phyloP scores from a whole-genome alignment of 2,113 vertebrate genomes.

The Lynx canadensis region DNA sequence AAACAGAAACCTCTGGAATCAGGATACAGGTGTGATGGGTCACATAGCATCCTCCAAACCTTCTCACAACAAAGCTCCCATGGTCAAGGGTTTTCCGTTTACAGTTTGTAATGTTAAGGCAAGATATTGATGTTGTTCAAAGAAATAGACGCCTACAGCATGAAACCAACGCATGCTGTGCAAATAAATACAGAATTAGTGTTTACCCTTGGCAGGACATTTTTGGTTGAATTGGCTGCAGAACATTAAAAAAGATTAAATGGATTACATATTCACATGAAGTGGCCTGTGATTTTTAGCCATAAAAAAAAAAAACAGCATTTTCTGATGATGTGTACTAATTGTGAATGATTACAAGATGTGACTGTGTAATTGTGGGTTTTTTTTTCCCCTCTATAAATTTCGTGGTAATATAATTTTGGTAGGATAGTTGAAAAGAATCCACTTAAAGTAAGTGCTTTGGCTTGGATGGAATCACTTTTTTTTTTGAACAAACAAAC shows the following conservation, averaged over 20 bases:
- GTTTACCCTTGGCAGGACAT: conserved; percentile 24
- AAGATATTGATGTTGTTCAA: background rate
- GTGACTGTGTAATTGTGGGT: background rate
- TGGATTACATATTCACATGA: background rate
- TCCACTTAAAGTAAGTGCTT: conserved; percentile 7
- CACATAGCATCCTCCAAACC: background rate
- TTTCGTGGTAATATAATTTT: conserved; percentile 30
- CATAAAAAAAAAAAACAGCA: background rate
- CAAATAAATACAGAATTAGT: conserved; percentile 79
- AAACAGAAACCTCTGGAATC: background rate
- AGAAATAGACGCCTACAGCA: background rate
- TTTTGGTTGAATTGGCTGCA: conserved; percentile 44
- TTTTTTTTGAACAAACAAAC: conserved; percentile 23
- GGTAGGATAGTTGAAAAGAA: conserved; percentile 29
- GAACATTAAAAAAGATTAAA: conserved; percentile 43
- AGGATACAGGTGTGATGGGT: background rate
- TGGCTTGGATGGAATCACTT: background rate
- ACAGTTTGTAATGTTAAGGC: background rate
- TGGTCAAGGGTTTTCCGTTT: background rate
- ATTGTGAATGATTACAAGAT: background rate
- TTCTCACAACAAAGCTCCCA: background rate
- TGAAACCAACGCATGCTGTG: conserved; percentile 42
- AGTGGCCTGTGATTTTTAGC: conserved; percentile 39
- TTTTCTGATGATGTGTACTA: conserved; percentile 18
- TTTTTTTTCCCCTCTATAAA: background rate